Evolutionary conservation across 2,888 invertebrate genomes (phyloP).

Genomic region (Apamea anceps): DNA sequence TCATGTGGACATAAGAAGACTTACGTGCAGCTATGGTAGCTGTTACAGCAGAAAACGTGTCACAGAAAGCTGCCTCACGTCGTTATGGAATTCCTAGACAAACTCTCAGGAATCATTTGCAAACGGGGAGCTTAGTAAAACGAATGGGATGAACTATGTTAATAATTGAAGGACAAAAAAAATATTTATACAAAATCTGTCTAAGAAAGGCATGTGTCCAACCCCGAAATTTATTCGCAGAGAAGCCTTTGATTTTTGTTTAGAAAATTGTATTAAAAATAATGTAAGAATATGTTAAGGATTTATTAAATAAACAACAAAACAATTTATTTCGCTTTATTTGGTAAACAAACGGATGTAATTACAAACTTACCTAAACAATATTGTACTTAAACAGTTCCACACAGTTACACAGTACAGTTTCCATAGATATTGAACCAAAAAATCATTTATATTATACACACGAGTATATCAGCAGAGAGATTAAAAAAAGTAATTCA

Average conservation of each 20-base stretch:
- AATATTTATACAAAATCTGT: background rate
- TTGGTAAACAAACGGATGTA: too few species aligned
- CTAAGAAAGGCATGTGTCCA: background rate
- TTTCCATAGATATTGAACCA: too few species aligned
- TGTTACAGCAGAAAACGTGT: background rate
- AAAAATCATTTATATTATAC: too few species aligned
- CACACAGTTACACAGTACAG: too few species aligned
- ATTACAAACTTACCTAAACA: too few species aligned
- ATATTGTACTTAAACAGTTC: too few species aligned
- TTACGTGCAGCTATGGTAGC: slow-evolving; percentile 21
- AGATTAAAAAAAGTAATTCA: too few species aligned
- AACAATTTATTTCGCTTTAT: background rate
- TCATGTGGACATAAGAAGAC: slow-evolving; percentile 5
- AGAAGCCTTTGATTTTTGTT: background rate
- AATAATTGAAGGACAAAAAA: background rate
- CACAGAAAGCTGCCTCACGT: background rate
- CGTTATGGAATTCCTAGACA: background rate
- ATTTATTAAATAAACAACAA: background rate
- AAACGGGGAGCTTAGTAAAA: background rate
- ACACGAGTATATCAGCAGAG: background rate
- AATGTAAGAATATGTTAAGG: background rate
- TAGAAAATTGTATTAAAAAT: slow-evolving; percentile 15
- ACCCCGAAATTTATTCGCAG: background rate
- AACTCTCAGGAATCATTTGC: slow-evolving; percentile 3
- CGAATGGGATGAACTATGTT: background rate